Conservation (phyloP, 2,888 invertebrate species). For the Choristoneura rosaceana region DNA sequence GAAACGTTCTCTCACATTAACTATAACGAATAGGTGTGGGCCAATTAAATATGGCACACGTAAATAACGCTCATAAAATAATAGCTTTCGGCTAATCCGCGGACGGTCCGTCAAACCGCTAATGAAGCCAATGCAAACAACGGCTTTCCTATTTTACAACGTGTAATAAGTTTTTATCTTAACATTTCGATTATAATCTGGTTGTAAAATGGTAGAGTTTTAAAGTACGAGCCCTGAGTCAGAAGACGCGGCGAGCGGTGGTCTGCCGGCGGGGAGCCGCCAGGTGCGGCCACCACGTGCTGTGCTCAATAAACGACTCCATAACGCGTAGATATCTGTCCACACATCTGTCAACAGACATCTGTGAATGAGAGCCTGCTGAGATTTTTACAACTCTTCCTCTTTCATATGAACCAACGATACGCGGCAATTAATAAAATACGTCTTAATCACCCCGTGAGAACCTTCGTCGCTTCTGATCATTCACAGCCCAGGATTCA, state of each 20-base stretch:
- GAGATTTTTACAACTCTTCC: conserved; percentile 70
- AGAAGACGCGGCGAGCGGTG: conserved; percentile 51
- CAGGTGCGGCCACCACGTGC: conserved; percentile 72
- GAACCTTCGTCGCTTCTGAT: conserved; percentile 61
- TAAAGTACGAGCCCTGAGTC: conserved; percentile 52
- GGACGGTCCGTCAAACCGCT: conserved; percentile 5
- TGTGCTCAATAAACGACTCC: conserved; percentile 59
- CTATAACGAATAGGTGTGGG: conserved; percentile 71
- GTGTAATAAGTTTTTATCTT: conserved; percentile 26
- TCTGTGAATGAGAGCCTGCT: conserved; percentile 66
- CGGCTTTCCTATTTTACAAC: conserved; percentile 26
- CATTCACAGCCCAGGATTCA: conserved; percentile 61
- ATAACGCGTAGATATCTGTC: conserved; percentile 59
- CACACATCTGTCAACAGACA: conserved; percentile 64
- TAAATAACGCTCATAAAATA: conserved; percentile 69
- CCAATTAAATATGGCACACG: conserved; percentile 76
- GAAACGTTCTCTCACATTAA: conserved; percentile 71
- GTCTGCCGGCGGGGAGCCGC: conserved; percentile 64
- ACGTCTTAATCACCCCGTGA: conserved; percentile 68
- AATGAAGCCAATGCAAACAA: conserved; percentile 29
- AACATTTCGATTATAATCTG: conserved; percentile 46
- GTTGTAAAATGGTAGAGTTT: conserved; percentile 52
- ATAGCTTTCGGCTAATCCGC: conserved; percentile 64
- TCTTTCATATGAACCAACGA: conserved; percentile 64
- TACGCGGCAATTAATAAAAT: conserved; percentile 56